These are phyloP conservation scores for Cyrtorhinus lividipennis DNA, from an alignment of 1,140 invertebrate species.

Conservation along the genomic window DNA sequence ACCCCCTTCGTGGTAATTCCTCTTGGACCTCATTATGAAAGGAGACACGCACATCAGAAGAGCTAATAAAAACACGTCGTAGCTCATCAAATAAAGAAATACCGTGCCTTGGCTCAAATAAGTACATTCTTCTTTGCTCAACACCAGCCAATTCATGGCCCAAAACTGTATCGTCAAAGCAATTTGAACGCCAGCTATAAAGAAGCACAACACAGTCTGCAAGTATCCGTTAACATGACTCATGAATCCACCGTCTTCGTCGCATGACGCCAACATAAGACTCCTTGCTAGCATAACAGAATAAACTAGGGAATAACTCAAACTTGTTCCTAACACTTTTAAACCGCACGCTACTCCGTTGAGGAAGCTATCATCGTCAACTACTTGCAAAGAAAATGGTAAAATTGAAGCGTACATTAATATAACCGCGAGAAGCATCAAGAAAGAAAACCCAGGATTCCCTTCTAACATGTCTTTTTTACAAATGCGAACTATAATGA, in stretches of 20 bases:
- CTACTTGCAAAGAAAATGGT: slow-evolving; percentile 31
- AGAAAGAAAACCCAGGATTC: slow-evolving; percentile 37
- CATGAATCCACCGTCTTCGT: slow-evolving; percentile 37
- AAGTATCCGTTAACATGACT: slow-evolving; percentile 44
- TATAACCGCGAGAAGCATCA: slow-evolving; percentile 35
- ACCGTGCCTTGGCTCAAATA: slow-evolving; percentile 20
- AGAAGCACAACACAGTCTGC: slow-evolving; percentile 38
- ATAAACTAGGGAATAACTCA: slow-evolving; percentile 38
- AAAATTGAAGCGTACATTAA: slow-evolving; percentile 37
- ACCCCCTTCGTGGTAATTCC: slow-evolving; percentile 44
- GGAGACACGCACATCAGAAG: slow-evolving; percentile 35
- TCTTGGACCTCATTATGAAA: slow-evolving; percentile 36
- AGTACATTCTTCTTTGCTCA: slow-evolving; percentile 24
- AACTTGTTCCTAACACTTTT: slow-evolving; percentile 36
- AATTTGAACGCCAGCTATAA: slow-evolving; percentile 38
- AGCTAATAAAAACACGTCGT: slow-evolving; percentile 40
- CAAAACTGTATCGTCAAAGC: slow-evolving; percentile 30
- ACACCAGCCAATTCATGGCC: slow-evolving; percentile 31
- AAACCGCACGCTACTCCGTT: slow-evolving; percentile 30
- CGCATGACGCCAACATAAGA: slow-evolving; percentile 40
- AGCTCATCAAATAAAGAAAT: slow-evolving; percentile 29
- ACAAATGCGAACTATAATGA: slow-evolving; percentile 37
- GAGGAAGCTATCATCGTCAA: slow-evolving; percentile 15
- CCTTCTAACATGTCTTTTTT: slow-evolving; percentile 37
- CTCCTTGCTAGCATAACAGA: slow-evolving; percentile 40